phyloP scores from a whole-genome alignment of 2,888 invertebrate genomes.

The Drosophila atroscutellata region DNA sequence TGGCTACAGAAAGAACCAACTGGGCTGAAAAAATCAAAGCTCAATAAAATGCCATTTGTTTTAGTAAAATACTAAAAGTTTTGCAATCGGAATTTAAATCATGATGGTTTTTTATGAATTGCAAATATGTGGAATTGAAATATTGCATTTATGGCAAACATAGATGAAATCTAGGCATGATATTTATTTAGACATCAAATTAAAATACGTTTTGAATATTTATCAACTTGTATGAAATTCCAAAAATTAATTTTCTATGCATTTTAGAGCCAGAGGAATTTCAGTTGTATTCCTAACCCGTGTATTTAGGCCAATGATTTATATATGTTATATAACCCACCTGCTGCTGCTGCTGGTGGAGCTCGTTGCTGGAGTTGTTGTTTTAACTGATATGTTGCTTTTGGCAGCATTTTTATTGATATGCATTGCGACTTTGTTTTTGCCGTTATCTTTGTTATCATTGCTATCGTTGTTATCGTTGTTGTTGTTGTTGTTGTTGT shows the following conservation, averaged over 20 bases:
- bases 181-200: slow-evolving; percentile 1
- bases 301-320: background rate
- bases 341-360: slow-evolving; percentile 36
- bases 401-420: slow-evolving; percentile 54
- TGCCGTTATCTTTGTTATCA: slow-evolving; percentile 27
- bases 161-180: background rate
- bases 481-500: slow-evolving; percentile 36
- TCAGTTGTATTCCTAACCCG: background rate
- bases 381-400: slow-evolving; percentile 53
- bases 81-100: background rate
- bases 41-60: background rate
- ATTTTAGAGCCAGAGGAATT: background rate
- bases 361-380: slow-evolving; percentile 34
- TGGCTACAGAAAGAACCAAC: background rate
- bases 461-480: slow-evolving; percentile 42
- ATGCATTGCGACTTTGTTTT: slow-evolving; percentile 53
- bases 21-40: background rate
- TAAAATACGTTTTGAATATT: background rate
- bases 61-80: background rate
- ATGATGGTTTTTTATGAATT: background rate
- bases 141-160: background rate
- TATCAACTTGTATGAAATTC: background rate
- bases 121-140: background rate
- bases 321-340: slow-evolving; percentile 15
- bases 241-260: background rate